Base-by-base conservation (phyloP, 2,888 invertebrate species). In the Octodonta nipae region DNA sequence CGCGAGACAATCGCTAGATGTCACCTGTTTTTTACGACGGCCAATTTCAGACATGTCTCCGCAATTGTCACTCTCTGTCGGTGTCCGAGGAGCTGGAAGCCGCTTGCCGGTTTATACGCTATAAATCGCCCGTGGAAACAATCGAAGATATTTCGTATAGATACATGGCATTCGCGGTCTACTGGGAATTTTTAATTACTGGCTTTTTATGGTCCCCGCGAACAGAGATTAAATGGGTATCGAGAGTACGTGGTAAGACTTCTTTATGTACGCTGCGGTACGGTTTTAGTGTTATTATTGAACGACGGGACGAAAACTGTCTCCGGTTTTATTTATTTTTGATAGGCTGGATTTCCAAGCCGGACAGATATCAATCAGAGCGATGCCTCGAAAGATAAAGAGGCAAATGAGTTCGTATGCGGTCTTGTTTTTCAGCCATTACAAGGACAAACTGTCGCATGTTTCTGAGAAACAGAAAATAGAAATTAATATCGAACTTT, bases 51-150 rank as follows among this genome's bases (percentile, higher is more conserved):
- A 52, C 52, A 52, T 51, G 51, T 49, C 54, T 47, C 36, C 35
- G 53, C 54, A 54, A 54, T 54, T 52, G 54, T 55, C 54, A 52
- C 53, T 53, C 49, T 34, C 38, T 38, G n/a, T n/a, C n/a, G n/a
- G n/a, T n/a, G n/a, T n/a, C n/a, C 37, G 34, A 27, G 15, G 32
- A n/a, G 11, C 34, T 40, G 30, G 26, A n/a, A 35, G 43, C 45
- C 42, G 45, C 41, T 34, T 35, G 34, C 37, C 32, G 44, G 47
- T 48, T 41, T 36, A 8, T 17, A 17, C 17, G 42, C 45, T 36
- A 47, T 50, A 50, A 50, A 50, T 50, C 45, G 46, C 43, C 34
- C 15, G 33, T 12, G 36, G 41, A 44, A 50, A 50, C 50, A 50
- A 50, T 50, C 43, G 50, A 45, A 45, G 48, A 50, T 50, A 49